Conservation (phyloP, 2,888 invertebrate species). For the Orthosia incerta region DNA sequence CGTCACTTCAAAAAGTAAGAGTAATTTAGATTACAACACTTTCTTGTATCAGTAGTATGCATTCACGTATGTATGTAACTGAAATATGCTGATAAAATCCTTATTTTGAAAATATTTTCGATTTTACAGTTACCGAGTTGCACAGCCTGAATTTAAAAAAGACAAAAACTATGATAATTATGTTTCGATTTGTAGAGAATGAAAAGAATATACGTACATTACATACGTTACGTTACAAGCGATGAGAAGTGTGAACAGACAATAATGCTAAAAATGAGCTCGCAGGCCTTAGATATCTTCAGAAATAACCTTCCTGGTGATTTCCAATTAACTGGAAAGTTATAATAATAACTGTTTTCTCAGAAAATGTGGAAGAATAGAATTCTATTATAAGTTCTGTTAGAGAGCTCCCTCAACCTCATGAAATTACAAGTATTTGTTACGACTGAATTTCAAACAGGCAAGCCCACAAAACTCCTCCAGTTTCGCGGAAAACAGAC, state of each 20-base stretch:
- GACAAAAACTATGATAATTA: no score
- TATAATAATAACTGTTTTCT: not conserved
- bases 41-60: not conserved
- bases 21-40: constrained; percentile 29
- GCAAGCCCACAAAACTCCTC: not conserved
- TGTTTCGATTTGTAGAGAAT: not conserved
- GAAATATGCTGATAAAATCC: not conserved
- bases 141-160: not conserved
- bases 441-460: not conserved
- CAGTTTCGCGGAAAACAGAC: constrained; percentile 19
- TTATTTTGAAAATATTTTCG: not conserved
- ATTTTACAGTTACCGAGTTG: not conserved
- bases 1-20: constrained; percentile 14
- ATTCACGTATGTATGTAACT: not conserved
- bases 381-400: not conserved
- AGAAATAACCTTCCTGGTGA: not conserved
- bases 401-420: not conserved
- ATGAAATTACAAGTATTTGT: not conserved
- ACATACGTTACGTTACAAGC: no score
- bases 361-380: not conserved
- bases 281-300: not conserved
- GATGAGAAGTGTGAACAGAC: not conserved
- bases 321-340: not conserved
- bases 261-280: not conserved
- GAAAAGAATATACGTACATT: not conserved